These are phyloP conservation scores for Cottus gobio DNA, from an alignment of 2,113 vertebrate species.

Conservation along the genomic window DNA sequence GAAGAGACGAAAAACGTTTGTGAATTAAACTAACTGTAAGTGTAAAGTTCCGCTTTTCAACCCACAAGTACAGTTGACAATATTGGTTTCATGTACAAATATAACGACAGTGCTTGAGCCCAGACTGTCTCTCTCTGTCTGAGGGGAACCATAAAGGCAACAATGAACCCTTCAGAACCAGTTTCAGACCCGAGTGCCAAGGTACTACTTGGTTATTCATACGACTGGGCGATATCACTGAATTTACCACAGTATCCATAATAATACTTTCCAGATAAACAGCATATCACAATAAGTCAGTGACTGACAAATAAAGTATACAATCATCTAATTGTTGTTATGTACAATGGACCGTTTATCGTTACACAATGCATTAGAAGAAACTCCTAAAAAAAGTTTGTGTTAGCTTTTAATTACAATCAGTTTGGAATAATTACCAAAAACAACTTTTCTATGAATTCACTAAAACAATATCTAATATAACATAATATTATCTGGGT, in stretches of 20 bases:
- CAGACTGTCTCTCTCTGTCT: neutral
- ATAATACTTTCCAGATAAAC: neutral
- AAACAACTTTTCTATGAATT: too few species aligned
- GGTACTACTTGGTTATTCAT: neutral
- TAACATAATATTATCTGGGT: too few species aligned
- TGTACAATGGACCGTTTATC: neutral
- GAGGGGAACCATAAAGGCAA: slow-evolving; percentile 12
- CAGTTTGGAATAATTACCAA: too few species aligned
- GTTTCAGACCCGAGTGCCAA: neutral
- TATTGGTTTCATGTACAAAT: neutral
- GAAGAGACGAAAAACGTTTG: neutral
- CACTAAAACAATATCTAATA: too few species aligned
- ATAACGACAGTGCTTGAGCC: neutral
- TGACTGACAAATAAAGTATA: neutral
- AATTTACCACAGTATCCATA: neutral
- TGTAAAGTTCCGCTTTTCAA: slow-evolving; percentile 24
- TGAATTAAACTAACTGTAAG: slow-evolving; percentile 9
- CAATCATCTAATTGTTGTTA: neutral
- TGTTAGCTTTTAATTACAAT: too few species aligned
- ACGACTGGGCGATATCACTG: neutral
- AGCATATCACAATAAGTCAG: neutral
- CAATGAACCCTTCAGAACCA: slow-evolving; percentile 3
- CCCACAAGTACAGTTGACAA: slow-evolving; percentile 29
- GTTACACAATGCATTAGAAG: neutral
- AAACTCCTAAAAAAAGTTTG: too few species aligned